Evolutionary conservation across 2,797 vertebrate genomes (phyloP).

Genomic region (Coranthus polyacanthus): DNA sequence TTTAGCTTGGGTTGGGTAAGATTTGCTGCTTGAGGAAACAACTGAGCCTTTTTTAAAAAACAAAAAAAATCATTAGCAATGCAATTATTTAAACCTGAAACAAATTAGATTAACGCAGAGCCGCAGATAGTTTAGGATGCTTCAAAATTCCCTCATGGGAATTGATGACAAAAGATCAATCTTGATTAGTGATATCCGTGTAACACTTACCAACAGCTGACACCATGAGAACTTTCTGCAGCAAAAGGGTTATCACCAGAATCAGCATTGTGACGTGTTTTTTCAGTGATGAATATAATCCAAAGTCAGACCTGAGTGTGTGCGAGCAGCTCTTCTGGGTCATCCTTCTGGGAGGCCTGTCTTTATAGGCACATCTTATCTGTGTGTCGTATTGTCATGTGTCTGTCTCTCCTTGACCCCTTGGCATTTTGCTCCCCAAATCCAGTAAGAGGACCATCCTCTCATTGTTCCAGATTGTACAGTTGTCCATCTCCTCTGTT

Average conservation of each 20-base stretch:
- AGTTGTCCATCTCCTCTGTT: constrained; percentile 11
- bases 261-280: constrained; percentile 55
- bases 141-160: constrained; percentile 2
- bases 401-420: constrained; percentile 77
- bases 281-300: constrained; percentile 9
- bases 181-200: not conserved
- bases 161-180: not conserved
- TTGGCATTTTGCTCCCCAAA: constrained; percentile 40
- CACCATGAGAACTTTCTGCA: constrained; percentile 50
- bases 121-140: not conserved
- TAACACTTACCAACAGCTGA: constrained; percentile 76
- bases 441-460: constrained; percentile 76
- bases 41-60: not conserved
- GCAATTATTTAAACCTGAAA: not conserved
- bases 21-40: not conserved
- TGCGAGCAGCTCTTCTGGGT: constrained; percentile 27
- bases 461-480: constrained; percentile 75
- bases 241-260: constrained; percentile 54
- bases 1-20: not conserved
- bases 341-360: constrained; percentile 12
- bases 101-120: not conserved
- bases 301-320: constrained; percentile 2
- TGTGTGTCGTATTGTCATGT: constrained; percentile 49
- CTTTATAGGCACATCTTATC: constrained; percentile 76
- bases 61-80: not conserved